These are phyloP conservation scores for Agrochola macilenta DNA, from an alignment of 2,888 invertebrate genomes.

Conservation along the genomic window DNA sequence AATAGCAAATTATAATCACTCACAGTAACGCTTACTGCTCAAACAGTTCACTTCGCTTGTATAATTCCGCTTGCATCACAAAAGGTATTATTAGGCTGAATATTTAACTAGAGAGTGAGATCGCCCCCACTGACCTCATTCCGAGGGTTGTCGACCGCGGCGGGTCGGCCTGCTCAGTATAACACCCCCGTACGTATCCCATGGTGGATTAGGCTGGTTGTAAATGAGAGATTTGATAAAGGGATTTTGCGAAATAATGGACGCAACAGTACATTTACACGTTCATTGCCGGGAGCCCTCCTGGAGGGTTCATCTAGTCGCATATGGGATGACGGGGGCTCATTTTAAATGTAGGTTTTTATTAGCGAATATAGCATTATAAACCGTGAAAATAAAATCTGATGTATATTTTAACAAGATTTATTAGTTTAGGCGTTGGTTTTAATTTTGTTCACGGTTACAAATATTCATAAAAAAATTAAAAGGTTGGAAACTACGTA, in stretches of 20 bases:
- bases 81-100: slow-evolving; percentile 57
- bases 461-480: too few species aligned
- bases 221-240: slow-evolving; percentile 29
- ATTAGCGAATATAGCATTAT: too few species aligned
- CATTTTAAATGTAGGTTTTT: too few species aligned
- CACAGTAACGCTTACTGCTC: background rate
- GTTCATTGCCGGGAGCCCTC: too few species aligned
- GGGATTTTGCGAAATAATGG: background rate
- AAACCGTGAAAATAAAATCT: too few species aligned
- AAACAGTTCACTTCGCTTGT: slow-evolving; percentile 3
- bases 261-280: too few species aligned
- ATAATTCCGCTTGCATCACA: slow-evolving; percentile 49
- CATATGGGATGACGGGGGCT: too few species aligned
- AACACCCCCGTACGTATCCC: slow-evolving; percentile 55
- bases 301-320: too few species aligned
- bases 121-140: slow-evolving; percentile 65
- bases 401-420: too few species aligned
- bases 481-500: too few species aligned
- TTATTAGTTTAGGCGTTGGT: too few species aligned
- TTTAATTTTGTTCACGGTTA: too few species aligned
- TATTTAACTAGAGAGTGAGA: slow-evolving; percentile 59
- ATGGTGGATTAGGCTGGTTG: slow-evolving; percentile 45
- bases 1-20: slow-evolving; percentile 7
- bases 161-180: slow-evolving; percentile 53
- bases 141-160: slow-evolving; percentile 62